Evolutionary conservation across 2,113 vertebrate genomes (phyloP).

Genomic region (Hiodon alosoides): DNA sequence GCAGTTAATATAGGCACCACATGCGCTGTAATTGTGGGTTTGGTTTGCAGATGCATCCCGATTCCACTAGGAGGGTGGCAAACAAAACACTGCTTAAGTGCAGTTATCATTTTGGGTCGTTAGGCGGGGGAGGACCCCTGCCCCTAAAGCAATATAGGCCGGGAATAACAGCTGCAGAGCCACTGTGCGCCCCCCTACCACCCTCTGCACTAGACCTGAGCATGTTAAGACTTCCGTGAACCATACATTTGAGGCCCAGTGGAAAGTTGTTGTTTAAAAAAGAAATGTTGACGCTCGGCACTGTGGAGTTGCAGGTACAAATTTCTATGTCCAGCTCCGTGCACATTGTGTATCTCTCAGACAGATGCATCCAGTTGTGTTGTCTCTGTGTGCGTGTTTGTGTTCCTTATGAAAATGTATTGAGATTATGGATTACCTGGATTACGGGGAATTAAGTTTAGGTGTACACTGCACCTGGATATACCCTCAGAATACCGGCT

Average conservation of each 20-base stretch:
- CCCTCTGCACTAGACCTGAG: background rate
- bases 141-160: constrained; percentile 3
- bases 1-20: background rate
- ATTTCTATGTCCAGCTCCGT: background rate
- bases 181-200: background rate
- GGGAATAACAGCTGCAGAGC: background rate
- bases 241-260: no score
- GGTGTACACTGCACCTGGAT: no score
- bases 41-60: background rate
- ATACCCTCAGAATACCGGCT: background rate
- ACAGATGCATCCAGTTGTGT: background rate
- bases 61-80: constrained; percentile 3
- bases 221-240: constrained; percentile 4
- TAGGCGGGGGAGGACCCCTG: background rate
- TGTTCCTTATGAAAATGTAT: no score
- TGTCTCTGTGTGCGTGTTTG: background rate
- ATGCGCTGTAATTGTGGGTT: constrained; percentile 16
- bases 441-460: no score
- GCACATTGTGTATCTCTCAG: background rate
- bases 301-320: background rate
- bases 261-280: no score
- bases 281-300: background rate
- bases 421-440: no score
- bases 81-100: constrained; percentile 11
- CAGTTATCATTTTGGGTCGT: background rate